Evolutionary conservation across 2,888 invertebrate genomes (phyloP), one percentile per base, ranked within the genome.

Genomic region (Antheraea assamensis): DNA sequence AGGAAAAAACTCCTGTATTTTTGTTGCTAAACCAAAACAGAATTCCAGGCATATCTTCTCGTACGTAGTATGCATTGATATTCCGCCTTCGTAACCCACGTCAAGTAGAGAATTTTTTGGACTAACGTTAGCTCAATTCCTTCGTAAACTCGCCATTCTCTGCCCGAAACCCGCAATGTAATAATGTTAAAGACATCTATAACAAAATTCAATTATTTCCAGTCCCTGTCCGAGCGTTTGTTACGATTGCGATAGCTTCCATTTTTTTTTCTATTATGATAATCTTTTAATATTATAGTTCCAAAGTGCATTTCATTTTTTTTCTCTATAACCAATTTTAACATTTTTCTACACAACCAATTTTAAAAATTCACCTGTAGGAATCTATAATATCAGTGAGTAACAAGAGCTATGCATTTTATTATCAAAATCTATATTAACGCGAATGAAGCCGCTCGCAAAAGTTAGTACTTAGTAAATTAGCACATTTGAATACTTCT

Each of bases 151-250:
- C 76, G 77, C 79, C 78, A 78, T 83, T 82, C 80, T 80, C 79
- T 81, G 82, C 35, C 68, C 68, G 35, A 79, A 80, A 76, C 80
- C 84, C 85, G 77, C 83, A 85, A 83, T 83, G 82, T 85, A 87
- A 87, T 87, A 85, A 84, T 80, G 83, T 80, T 82, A 82, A 82
- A 82, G 80, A 84, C 81, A 82, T 80, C 81, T 79, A 78, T 82
- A 85, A 83, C 84, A 86, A 85, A 88, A 88, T 87, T 87, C 85
- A 88, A 88, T 88, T 88, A 87, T 87, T 81, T 82, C 76, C 76
- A 80, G 72, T 75, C 80, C 82, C 79, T 80, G 80, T 83, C 82
- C 80, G 35, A 79, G 78, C 80, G 81, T 79, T 80, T 84, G 81
- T 81, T 81, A 79, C 79, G 78, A 80, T 80, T 81, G 77, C 76